Evolutionary conservation across 2,113 vertebrate genomes (phyloP), one percentile per base, ranked within the genome.

Genomic region (Chinchilla lanigera): DNA sequence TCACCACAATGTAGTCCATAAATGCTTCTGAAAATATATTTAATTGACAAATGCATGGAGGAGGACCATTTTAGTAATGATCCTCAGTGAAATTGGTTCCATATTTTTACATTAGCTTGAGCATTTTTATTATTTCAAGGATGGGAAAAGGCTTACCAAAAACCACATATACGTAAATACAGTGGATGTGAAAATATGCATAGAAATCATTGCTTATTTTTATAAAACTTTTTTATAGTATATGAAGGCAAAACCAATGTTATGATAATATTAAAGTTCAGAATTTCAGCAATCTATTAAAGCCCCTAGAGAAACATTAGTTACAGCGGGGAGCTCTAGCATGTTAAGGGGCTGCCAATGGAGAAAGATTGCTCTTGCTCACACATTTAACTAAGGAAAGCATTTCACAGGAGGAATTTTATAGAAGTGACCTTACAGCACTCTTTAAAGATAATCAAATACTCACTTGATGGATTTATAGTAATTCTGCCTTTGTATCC

Each of bases 201-300:
- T 83, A 95, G 94, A 96, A 97, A 96, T 96, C 44, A 30, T 75
- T 90, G 85, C 94, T 97, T 95, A 95, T 97, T 98, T 97, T 95
- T 93, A 77, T 86, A 88, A 97, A 97, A 84, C 24, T 63, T 93
- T 96, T 86, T 96, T 86, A 89, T 14, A 97, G 33, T 54, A 88
- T 96, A 86, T 95, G 90, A 96, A 96, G 73, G 94, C n/a, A 94
- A 98, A 98, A 94, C 90, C 67, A 97, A 96, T 81, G 86, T 97
- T 96, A 95, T 91, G 96, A 35, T 44, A 96, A 89, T 89, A 96
- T 90, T 80, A 90, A 97, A 94, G 93, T 81, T 83, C 47, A 94
- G 60, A 86, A 52, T 93, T 94, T 94, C 86, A 80, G 83, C 89
- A 80, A 93, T 91, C 75, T 96, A 54, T 91, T 80, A 97, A 83